Percentiles rank a stretch among this genome's conserved stretches.
Evolutionary conservation across 1,140 invertebrate genomes (phyloP).

Genomic region (Drosophila repleta): DNA sequence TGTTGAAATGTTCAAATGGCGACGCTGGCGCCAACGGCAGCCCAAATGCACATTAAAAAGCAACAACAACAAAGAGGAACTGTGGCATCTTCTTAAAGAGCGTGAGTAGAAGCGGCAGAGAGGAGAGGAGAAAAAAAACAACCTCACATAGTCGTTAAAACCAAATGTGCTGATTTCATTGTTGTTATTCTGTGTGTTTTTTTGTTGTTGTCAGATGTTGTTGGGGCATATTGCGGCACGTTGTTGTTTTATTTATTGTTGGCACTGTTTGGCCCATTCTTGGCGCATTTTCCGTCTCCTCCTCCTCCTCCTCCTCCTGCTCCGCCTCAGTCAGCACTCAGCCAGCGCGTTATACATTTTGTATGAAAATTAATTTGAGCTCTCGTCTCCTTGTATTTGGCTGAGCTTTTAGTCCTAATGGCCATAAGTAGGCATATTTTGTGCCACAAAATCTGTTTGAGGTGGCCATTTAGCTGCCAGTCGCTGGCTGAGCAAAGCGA

Average conservation of each 20-base stretch:
- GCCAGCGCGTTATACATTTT: constrained; percentile 64
- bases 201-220: constrained; percentile 18
- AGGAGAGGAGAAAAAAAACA: constrained; percentile 24
- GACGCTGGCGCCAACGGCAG: constrained; percentile 50
- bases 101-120: not conserved
- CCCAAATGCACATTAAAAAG: constrained; percentile 76
- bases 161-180: constrained; percentile 81
- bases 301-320: too few relatives aligned
- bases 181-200: constrained; percentile 24
- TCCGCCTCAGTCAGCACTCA: not conserved
- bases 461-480: constrained; percentile 9
- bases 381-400: constrained; percentile 61
- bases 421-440: constrained; percentile 73
- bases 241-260: constrained; percentile 47
- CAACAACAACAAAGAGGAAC: constrained; percentile 49
- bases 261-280: constrained; percentile 34
- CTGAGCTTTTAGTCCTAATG: constrained; percentile 74
- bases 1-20: constrained; percentile 62
- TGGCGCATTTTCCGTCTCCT: not conserved
- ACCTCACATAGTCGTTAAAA: constrained; percentile 75
- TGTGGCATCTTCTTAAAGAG: constrained; percentile 53
- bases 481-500: not conserved
- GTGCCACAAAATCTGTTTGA: constrained; percentile 32
- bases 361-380: constrained; percentile 80
- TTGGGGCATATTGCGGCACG: constrained; percentile 34